Percentiles rank a stretch among this genome's conserved stretches.
These are phyloP conservation scores for Chalcis sispes DNA, from an alignment of 2,888 invertebrate species.

Conservation along the genomic window DNA sequence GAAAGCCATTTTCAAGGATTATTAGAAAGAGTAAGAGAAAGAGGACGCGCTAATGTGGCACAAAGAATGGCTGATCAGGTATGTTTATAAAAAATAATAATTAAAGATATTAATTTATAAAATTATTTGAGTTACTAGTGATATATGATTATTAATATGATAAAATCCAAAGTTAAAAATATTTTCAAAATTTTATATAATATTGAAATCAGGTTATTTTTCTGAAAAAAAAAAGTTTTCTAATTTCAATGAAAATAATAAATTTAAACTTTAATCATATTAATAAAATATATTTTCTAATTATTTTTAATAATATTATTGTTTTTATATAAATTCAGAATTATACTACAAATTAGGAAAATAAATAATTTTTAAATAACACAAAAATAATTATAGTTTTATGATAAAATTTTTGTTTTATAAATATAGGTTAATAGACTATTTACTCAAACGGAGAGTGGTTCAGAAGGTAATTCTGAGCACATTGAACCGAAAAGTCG, in stretches of 20 bases:
- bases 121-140: too few relatives aligned
- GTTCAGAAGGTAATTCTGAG: constrained; percentile 64
- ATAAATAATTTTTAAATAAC: neutral
- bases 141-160: too few relatives aligned
- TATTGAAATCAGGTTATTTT: too few relatives aligned
- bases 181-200: too few relatives aligned
- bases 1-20: constrained; percentile 88
- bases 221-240: too few relatives aligned
- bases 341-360: too few relatives aligned
- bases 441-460: constrained; percentile 70
- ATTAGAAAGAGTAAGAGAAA: constrained; percentile 85
- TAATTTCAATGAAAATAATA: too few relatives aligned
- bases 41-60: constrained; percentile 82
- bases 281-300: neutral
- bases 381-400: neutral
- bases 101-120: neutral
- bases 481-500: constrained; percentile 59
- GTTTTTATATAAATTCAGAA: neutral
- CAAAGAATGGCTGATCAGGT: constrained; percentile 87
- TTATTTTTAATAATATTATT: neutral
- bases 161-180: too few relatives aligned
- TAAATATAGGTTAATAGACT: constrained; percentile 65
- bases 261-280: too few relatives aligned
- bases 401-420: constrained; percentile 51
- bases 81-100: too few relatives aligned